These are phyloP conservation scores for Laupala kohalensis DNA, from an alignment of 1,140 invertebrate species.

Conservation along the genomic window DNA sequence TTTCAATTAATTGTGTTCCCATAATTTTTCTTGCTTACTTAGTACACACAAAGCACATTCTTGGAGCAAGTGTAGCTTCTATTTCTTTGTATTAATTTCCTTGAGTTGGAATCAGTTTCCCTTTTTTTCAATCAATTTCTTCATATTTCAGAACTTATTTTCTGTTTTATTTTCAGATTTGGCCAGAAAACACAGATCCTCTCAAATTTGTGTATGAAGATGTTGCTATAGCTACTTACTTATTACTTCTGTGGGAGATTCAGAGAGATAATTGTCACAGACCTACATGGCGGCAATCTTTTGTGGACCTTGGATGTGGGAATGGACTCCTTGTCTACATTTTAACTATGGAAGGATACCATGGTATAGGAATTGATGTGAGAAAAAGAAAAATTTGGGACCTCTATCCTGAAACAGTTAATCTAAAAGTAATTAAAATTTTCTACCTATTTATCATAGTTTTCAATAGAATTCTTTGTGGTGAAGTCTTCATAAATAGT, in stretches of 20 bases:
- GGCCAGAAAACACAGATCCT: constrained; percentile 87
- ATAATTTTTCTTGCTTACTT: too few relatives aligned
- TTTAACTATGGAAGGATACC: constrained; percentile 66
- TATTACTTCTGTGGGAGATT: constrained; percentile 64
- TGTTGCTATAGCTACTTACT: constrained; percentile 84
- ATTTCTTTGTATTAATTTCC: too few relatives aligned
- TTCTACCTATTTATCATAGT: neutral
- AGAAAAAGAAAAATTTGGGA: constrained; percentile 84
- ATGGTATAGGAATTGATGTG: constrained; percentile 83
- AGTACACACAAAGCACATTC: too few relatives aligned
- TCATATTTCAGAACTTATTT: too few relatives aligned
- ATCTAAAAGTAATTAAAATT: constrained; percentile 25
- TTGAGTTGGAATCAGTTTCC: too few relatives aligned
- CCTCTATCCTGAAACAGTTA: constrained; percentile 41
- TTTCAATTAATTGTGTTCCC: too few relatives aligned
- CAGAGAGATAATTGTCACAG: constrained; percentile 21
- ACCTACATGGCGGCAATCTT: constrained; percentile 40
- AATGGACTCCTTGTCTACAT: constrained; percentile 91
- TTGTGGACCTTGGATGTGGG: constrained; percentile 92
- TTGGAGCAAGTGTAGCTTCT: too few relatives aligned
- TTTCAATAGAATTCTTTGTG: neutral
- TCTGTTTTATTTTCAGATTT: constrained; percentile 55
- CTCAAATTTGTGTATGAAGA: constrained; percentile 94
- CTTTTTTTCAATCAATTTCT: too few relatives aligned
- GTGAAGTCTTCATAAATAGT: neutral